phyloP scores from a whole-genome alignment of 2,797 vertebrate genomes.

The Hafferia zeledoni region DNA sequence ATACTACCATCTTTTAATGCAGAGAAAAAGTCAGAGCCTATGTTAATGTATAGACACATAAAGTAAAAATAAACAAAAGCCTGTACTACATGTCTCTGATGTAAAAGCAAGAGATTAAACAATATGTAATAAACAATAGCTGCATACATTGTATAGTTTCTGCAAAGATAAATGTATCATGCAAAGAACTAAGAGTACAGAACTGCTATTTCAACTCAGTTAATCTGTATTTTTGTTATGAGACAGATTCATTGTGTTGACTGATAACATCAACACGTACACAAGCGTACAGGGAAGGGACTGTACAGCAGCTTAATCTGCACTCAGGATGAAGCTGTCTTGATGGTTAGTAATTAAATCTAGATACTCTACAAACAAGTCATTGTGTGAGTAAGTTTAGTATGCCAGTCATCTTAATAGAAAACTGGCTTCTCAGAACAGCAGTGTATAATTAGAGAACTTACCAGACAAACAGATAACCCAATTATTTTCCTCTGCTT shows the following conservation, averaged over 20 bases:
- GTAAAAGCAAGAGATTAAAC: neutral
- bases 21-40: neutral
- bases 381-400: neutral
- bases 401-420: neutral
- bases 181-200: neutral
- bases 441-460: neutral
- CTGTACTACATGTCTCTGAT: neutral
- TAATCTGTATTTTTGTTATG: slow-evolving; percentile 6
- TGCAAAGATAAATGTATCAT: neutral
- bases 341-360: slow-evolving; percentile 9
- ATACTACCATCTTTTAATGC: neutral
- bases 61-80: neutral
- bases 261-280: neutral
- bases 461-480: neutral
- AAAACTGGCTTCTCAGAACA: neutral
- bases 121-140: neutral
- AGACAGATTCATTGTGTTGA: slow-evolving; percentile 2
- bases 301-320: neutral
- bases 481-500: neutral
- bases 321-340: neutral
- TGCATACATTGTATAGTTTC: neutral
- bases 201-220: neutral
- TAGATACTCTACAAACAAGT: neutral
- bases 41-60: neutral
- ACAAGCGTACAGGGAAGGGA: neutral